Evolutionary conservation across 1,140 invertebrate genomes (phyloP).

Genomic region (Drosophila nigrodunni): DNA sequence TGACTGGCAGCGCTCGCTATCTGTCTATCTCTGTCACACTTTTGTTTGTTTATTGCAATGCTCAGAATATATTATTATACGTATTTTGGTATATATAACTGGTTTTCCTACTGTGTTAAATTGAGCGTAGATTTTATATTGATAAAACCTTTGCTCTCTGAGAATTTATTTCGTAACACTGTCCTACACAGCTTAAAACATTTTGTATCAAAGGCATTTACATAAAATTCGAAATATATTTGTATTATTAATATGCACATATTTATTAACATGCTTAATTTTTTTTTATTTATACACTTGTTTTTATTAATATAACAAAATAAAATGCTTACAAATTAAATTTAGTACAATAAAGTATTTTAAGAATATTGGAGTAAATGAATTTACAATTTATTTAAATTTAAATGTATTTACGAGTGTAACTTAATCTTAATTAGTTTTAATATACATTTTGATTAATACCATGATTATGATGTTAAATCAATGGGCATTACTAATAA

Average conservation of each 20-base stretch:
- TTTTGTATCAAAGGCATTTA: too few species aligned
- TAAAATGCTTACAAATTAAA: too few species aligned
- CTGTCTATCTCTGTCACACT: not conserved
- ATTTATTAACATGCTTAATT: not conserved
- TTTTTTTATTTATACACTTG: too few species aligned
- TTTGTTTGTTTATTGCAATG: not conserved
- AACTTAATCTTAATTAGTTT: too few species aligned
- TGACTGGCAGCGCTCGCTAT: not conserved
- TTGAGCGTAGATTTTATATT: slow-evolving; percentile 19
- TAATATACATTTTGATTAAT: too few species aligned
- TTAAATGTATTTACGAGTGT: too few species aligned
- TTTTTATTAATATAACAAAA: too few species aligned
- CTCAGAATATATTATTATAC: not conserved
- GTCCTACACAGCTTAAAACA: not conserved
- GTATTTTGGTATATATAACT: not conserved
- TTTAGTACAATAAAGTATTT: too few species aligned
- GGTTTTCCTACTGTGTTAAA: not conserved
- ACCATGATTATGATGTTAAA: too few species aligned
- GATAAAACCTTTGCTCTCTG: not conserved
- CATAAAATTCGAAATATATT: not conserved
- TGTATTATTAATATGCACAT: not conserved
- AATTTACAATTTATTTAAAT: too few species aligned
- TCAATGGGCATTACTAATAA: too few species aligned
- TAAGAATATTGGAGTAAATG: not conserved
- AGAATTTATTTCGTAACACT: not conserved